Conservation (phyloP, 2,888 invertebrate species). For the Escarpia spicata region DNA sequence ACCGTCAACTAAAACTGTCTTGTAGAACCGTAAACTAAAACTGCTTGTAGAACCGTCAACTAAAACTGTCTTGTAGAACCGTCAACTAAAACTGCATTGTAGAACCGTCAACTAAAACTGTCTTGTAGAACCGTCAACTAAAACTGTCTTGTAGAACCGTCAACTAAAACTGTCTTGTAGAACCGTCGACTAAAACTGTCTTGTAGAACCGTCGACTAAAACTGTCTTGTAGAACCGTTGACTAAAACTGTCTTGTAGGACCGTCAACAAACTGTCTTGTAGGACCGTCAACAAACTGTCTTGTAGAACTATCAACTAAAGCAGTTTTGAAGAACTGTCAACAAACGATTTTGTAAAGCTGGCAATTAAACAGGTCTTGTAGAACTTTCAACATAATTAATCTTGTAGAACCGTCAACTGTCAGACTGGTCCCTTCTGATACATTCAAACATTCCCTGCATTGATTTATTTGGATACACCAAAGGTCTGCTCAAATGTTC, state of each 20-base stretch:
- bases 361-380: no score
- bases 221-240: no score
- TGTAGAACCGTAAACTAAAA: neutral
- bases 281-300: no score
- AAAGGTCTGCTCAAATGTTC: neutral
- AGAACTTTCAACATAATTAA: no score
- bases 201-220: no score
- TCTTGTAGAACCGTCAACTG: neutral
- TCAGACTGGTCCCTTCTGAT: neutral
- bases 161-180: neutral
- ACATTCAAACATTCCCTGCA: neutral
- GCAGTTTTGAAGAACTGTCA: no score
- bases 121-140: neutral
- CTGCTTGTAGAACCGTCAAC: neutral
- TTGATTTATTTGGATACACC: neutral
- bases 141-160: neutral
- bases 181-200: neutral
- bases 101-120: neutral
- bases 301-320: no score
- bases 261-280: no score
- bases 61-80: neutral
- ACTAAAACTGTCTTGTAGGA: no score
- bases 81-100: neutral
- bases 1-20: neutral
- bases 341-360: no score